Conservation (phyloP, 2,797 vertebrate species). For the Cyclura pinguis region DNA sequence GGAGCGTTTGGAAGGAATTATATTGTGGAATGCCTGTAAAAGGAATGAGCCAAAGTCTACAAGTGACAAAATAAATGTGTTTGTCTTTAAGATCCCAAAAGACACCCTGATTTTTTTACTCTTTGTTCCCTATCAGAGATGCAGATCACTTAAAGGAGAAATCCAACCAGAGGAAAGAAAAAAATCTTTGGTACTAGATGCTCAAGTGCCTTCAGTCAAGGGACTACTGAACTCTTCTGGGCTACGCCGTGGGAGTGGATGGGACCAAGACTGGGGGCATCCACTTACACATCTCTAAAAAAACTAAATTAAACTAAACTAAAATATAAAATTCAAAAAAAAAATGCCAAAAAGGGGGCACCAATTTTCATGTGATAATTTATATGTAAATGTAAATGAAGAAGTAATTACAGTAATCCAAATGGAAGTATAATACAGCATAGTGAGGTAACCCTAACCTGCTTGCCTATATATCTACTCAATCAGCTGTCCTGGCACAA, state of each 20-base stretch:
- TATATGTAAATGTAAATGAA: background rate
- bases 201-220: background rate
- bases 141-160: background rate
- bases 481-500: no score
- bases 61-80: background rate
- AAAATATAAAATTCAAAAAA: no score
- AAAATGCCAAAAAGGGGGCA: background rate
- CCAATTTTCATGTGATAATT: background rate
- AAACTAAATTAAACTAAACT: no score
- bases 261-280: background rate
- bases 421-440: background rate
- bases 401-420: background rate
- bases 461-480: background rate
- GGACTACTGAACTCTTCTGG: background rate
- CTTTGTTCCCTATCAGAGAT: background rate
- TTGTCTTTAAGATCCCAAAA: background rate
- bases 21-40: background rate
- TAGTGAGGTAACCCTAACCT: background rate
- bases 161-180: background rate
- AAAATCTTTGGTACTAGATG: background rate
- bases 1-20: background rate
- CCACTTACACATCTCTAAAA: background rate
- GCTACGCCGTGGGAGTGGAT: background rate
- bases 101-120: no score
- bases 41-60: background rate